Evolutionary conservation across 1,140 invertebrate genomes (phyloP).

Genomic region (Oncopeltus fasciatus): DNA sequence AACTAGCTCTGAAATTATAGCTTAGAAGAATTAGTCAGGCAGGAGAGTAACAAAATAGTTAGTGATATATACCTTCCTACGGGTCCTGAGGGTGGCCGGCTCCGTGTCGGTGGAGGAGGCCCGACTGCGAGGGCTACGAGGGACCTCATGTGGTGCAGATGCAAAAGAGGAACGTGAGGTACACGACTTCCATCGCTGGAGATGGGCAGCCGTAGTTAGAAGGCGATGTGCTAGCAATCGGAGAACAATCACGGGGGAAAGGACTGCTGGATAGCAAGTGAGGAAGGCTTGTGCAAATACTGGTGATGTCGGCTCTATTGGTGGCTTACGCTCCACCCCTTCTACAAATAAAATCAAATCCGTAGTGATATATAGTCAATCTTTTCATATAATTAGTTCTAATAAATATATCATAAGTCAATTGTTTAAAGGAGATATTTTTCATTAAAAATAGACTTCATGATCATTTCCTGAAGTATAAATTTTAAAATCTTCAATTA

Average conservation of each 20-base stretch:
- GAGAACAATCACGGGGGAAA: constrained; percentile 44
- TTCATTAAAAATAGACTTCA: too few species aligned
- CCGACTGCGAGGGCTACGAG: constrained; percentile 27
- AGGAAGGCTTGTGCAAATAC: constrained; percentile 31
- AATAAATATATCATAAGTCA: too few species aligned
- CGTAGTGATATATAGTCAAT: too few species aligned
- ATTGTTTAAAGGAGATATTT: too few species aligned
- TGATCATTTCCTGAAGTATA: too few species aligned
- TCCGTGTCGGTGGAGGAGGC: constrained; percentile 33
- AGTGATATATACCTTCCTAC: constrained; percentile 32
- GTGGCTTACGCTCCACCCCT: constrained; percentile 15
- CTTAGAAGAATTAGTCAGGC: too few species aligned
- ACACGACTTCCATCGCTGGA: constrained; percentile 32
- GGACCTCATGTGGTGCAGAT: constrained; percentile 18
- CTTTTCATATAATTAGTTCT: too few species aligned
- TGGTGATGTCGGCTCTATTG: constrained; percentile 23
- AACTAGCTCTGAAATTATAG: too few species aligned
- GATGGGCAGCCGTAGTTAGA: constrained; percentile 33
- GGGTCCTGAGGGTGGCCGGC: constrained; percentile 29
- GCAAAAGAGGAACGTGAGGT: constrained; percentile 32
- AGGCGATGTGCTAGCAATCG: constrained; percentile 43
- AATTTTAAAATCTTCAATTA: too few species aligned
- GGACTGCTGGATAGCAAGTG: constrained; percentile 36
- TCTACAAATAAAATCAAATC: too few species aligned
- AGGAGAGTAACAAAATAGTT: too few species aligned